Conservation (phyloP, 2,797 vertebrate species). For the Danio tinwini region DNA sequence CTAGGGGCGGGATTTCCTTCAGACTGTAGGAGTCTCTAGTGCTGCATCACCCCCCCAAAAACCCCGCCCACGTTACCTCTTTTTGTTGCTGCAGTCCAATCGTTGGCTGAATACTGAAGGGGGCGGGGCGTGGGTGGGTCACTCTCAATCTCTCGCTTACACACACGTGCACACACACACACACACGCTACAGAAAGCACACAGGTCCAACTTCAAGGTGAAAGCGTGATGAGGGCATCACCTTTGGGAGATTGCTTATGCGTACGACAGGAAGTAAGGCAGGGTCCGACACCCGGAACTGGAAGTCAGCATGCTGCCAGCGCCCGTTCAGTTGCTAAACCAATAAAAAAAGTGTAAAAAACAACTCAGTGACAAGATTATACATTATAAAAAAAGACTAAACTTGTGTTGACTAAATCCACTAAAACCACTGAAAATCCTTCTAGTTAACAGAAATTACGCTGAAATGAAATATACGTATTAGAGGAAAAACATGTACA, state of each 20-base stretch:
- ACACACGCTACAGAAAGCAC: constrained; percentile 87
- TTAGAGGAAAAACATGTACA: background rate
- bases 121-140: constrained; percentile 61
- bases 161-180: constrained; percentile 1
- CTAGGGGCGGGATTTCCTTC: constrained; percentile 64
- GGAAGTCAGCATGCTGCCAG: constrained; percentile 92
- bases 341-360: too few species aligned
- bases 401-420: background rate
- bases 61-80: constrained; percentile 58
- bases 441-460: background rate
- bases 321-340: constrained; percentile 88
- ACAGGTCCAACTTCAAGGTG: constrained; percentile 96
- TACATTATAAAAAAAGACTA: too few species aligned
- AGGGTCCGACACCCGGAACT: constrained; percentile 89
- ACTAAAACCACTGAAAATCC: background rate
- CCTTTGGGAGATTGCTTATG: constrained; percentile 87
- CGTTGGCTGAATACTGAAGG: constrained; percentile 68
- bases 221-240: constrained; percentile 83
- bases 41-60: constrained; percentile 67
- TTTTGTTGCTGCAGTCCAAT: constrained; percentile 76
- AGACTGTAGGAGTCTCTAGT: constrained; percentile 73
- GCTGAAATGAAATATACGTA: background rate
- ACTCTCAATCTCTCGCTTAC: background rate
- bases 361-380: too few species aligned
- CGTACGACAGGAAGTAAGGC: constrained; percentile 89